Conservation (phyloP, 2,113 vertebrate genomes). For the Pungitius pungitius region DNA sequence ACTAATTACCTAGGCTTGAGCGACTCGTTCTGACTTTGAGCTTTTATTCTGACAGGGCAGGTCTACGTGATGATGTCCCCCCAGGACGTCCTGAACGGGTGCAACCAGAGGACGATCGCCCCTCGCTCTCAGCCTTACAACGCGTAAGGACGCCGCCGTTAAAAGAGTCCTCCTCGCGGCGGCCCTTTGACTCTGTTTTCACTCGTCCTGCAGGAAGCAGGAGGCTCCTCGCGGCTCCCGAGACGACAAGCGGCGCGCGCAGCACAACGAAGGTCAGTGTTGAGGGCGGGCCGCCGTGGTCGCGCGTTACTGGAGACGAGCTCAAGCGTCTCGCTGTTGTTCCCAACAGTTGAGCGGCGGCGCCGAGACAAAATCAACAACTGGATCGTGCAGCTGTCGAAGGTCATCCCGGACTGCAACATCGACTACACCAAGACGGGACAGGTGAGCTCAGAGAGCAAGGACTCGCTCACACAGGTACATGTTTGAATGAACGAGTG, state of each 20-base stretch:
- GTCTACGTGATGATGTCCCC: conserved; percentile 98
- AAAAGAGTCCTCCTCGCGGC: too few relatives aligned
- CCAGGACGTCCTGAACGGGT: conserved; percentile 90
- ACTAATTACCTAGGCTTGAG: too few relatives aligned
- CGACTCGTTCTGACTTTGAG: neutral
- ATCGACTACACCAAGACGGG: conserved; percentile 93
- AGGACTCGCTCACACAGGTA: too few relatives aligned
- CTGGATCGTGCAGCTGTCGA: conserved; percentile 96
- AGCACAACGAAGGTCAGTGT: conserved; percentile 91
- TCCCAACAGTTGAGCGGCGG: conserved; percentile 87
- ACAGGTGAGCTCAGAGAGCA: conserved; percentile 78
- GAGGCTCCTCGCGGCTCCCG: conserved; percentile 89
- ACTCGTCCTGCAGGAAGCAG: conserved; percentile 81
- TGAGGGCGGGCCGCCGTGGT: too few relatives aligned
- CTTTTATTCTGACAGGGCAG: conserved; percentile 82
- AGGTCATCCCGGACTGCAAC: conserved; percentile 94
- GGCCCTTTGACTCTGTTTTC: too few relatives aligned
- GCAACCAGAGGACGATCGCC: conserved; percentile 89
- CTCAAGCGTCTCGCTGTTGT: neutral
- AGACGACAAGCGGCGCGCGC: conserved; percentile 92
- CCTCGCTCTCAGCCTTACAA: conserved; percentile 91
- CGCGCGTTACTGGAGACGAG: too few relatives aligned
- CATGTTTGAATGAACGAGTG: too few relatives aligned
- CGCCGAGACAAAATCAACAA: conserved; percentile 96
- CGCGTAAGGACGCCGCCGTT: conserved; percentile 79